Evolutionary conservation across 1,140 invertebrate genomes (phyloP).

Genomic region (Drosophila azteca): DNA sequence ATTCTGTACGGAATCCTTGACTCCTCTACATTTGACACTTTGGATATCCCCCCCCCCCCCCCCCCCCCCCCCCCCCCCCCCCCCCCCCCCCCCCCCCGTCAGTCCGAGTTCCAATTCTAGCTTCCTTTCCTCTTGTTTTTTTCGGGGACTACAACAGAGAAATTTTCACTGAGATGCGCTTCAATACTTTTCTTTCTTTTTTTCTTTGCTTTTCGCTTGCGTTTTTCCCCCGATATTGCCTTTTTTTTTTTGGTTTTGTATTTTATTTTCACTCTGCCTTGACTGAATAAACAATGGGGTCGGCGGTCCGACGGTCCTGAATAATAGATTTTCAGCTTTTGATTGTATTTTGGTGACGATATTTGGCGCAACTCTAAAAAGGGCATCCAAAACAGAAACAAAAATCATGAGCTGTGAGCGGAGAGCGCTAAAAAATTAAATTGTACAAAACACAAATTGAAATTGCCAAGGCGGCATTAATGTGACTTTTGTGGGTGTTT

Average conservation of each 20-base stretch:
- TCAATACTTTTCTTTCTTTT: conserved; percentile 14
- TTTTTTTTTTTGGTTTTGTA: conserved; percentile 36
- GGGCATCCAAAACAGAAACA: neutral
- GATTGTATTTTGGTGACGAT: conserved; percentile 65
- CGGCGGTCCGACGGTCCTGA: conserved; percentile 44
- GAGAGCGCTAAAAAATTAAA: conserved; percentile 56
- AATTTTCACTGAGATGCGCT: conserved; percentile 42
- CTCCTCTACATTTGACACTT: conserved; percentile 67
- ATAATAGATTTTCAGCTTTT: conserved; percentile 79
- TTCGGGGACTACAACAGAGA: conserved; percentile 16
- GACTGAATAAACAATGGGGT: conserved; percentile 64
- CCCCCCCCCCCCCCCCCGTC: too few species aligned
- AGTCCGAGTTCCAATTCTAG: neutral
- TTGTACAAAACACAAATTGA: conserved; percentile 65
- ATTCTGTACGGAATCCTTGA: conserved; percentile 63
- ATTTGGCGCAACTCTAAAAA: conserved; percentile 44
- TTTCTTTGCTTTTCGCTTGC: conserved; percentile 4
- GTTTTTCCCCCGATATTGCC: conserved; percentile 37
- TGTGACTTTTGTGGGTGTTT: conserved; percentile 53
- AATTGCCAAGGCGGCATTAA: conserved; percentile 57
- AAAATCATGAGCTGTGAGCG: conserved; percentile 31
- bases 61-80: too few species aligned
- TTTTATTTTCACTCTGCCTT: conserved; percentile 30
- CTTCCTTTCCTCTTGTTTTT: conserved; percentile 26
- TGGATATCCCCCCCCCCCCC: conserved; percentile 57